phyloP scores from a whole-genome alignment of 2,888 invertebrate genomes.

The Tridacna gigas region DNA sequence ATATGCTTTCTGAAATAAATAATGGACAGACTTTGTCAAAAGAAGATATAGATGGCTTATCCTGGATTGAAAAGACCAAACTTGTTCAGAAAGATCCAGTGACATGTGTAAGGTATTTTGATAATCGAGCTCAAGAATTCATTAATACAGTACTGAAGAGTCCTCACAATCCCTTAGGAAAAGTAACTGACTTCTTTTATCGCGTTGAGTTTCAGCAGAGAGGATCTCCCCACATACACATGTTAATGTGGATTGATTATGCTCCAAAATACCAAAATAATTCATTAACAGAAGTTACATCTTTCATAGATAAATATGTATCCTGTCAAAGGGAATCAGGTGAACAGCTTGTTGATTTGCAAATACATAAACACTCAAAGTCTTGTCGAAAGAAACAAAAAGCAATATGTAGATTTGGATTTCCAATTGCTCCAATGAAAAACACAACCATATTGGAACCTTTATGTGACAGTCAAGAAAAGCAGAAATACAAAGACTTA shows the following conservation, averaged over 20 bases:
- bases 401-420: constrained; percentile 45
- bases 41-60: constrained; percentile 19
- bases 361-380: background rate
- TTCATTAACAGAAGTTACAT: background rate
- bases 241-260: constrained; percentile 44
- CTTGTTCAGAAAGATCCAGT: constrained; percentile 35
- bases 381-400: constrained; percentile 32
- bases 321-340: background rate
- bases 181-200: constrained; percentile 21
- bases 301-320: background rate
- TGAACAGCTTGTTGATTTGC: constrained; percentile 1
- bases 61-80: constrained; percentile 17
- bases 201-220: constrained; percentile 64
- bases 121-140: constrained; percentile 26
- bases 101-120: constrained; percentile 50
- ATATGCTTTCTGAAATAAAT: constrained; percentile 1
- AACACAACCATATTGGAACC: constrained; percentile 52
- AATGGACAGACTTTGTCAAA: constrained; percentile 6
- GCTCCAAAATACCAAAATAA: background rate
- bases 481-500: background rate
- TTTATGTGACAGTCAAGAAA: constrained; percentile 10
- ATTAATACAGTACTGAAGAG: constrained; percentile 7
- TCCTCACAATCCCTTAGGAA: constrained; percentile 7
- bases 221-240: constrained; percentile 66
- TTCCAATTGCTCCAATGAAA: constrained; percentile 53